Conservation (phyloP, 2,888 invertebrate species). For the Disparrhopalites patrizii region DNA sequence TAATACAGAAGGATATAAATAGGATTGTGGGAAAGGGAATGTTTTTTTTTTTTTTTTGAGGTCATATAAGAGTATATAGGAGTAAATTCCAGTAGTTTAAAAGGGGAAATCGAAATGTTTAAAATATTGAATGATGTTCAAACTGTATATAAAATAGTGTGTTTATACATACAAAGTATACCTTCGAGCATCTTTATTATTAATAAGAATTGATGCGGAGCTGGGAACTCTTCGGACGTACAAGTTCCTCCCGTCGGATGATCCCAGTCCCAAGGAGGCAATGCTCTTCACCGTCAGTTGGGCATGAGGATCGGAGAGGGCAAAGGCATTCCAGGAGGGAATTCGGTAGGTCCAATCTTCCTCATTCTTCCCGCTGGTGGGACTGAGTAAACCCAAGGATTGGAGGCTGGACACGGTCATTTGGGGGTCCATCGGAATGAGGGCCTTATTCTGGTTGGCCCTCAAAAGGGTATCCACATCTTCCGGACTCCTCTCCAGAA, state of each 20-base stretch:
- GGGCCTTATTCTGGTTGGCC: neutral
- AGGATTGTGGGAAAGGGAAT: too few relatives aligned
- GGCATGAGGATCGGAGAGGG: constrained; percentile 41
- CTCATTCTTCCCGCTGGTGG: constrained; percentile 4
- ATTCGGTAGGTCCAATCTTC: constrained; percentile 31
- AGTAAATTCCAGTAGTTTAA: too few relatives aligned
- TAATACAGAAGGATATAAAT: too few relatives aligned
- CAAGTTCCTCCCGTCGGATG: constrained; percentile 80
- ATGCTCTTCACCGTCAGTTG: constrained; percentile 44
- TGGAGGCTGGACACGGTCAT: constrained; percentile 31
- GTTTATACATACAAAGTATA: neutral
- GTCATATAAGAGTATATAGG: too few relatives aligned
- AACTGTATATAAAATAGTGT: neutral
- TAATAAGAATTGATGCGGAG: constrained; percentile 78
- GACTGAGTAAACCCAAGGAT: constrained; percentile 24
- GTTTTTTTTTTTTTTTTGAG: too few relatives aligned
- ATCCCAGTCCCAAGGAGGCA: constrained; percentile 61
- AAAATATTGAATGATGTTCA: constrained; percentile 8
- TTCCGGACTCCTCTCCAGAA: neutral
- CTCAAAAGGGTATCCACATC: constrained; percentile 11
- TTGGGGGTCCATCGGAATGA: constrained; percentile 21
- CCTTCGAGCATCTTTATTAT: constrained; percentile 55
- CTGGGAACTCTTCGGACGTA: constrained; percentile 66
- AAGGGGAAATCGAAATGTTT: neutral
- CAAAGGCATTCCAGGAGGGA: constrained; percentile 42